phyloP scores from a whole-genome alignment of 2,888 invertebrate genomes.

The Chloromyia formosa region DNA sequence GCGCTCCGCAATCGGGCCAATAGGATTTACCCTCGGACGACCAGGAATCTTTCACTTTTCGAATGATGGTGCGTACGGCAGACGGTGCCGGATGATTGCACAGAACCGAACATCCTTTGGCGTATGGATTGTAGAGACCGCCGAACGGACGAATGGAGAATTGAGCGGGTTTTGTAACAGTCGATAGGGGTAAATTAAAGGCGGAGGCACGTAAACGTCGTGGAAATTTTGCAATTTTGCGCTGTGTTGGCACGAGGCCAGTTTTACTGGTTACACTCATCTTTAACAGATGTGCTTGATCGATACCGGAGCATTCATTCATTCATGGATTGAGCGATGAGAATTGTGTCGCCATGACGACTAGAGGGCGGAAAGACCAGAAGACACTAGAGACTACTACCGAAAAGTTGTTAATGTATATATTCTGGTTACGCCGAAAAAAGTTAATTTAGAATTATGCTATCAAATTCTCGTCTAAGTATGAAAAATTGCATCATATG shows the following conservation, averaged over 20 bases:
- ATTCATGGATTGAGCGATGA: too few species aligned
- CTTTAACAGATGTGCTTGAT: background rate
- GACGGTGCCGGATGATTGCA: slow-evolving; percentile 86
- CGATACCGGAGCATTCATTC: background rate
- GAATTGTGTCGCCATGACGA: too few species aligned
- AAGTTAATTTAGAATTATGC: too few species aligned
- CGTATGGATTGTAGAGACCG: slow-evolving; percentile 83
- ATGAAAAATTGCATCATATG: too few species aligned
- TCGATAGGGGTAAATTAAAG: slow-evolving; percentile 56
- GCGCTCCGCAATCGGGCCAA: slow-evolving; percentile 34
- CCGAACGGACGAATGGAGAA: slow-evolving; percentile 81
- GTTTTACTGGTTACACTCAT: slow-evolving; percentile 74
- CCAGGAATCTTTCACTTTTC: slow-evolving; percentile 75
- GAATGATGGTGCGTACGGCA: slow-evolving; percentile 76
- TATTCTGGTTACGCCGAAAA: too few species aligned
- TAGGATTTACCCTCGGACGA: slow-evolving; percentile 49
- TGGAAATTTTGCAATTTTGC: background rate
- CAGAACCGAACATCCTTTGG: slow-evolving; percentile 80
- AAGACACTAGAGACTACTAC: too few species aligned
- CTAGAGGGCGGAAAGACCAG: too few species aligned
- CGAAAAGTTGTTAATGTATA: too few species aligned
- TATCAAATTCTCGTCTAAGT: too few species aligned
- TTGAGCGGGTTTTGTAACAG: slow-evolving; percentile 75
- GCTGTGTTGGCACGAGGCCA: slow-evolving; percentile 70
- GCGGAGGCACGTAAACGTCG: slow-evolving; percentile 53